A percentile compares a stretch with the other conserved stretches of the same genome.
Evolutionary conservation across 2,888 invertebrate species (phyloP).

Genomic region (Drosophila prolongata): DNA sequence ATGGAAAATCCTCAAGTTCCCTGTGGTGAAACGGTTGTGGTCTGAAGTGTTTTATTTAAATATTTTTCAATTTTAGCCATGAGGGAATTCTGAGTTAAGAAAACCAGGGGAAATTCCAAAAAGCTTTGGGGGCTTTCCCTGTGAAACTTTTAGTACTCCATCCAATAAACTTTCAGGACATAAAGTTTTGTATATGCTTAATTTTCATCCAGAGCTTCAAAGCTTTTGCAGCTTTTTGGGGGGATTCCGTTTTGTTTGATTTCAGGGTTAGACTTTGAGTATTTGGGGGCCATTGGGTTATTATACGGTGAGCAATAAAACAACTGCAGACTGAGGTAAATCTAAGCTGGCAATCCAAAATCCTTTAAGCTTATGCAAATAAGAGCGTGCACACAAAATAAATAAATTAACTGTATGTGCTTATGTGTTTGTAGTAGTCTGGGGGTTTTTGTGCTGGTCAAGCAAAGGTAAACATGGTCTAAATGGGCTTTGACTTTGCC

Average conservation of each 20-base stretch:
- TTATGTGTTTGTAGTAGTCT: conserved; percentile 23
- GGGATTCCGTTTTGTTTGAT: not conserved
- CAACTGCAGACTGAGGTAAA: conserved; percentile 36
- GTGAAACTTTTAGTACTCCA: not conserved
- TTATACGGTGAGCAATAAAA: conserved; percentile 19
- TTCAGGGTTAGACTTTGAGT: conserved; percentile 17
- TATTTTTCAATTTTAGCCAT: conserved; percentile 19
- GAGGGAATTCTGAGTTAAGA: not conserved
- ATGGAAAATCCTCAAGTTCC: conserved; percentile 33
- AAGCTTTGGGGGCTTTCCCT: not conserved
- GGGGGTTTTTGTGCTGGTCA: conserved; percentile 32
- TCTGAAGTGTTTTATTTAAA: conserved; percentile 67
- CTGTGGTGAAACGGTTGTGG: conserved; percentile 69
- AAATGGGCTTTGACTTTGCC: conserved; percentile 39
- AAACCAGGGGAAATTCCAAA: not conserved
- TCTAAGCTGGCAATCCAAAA: conserved; percentile 30
- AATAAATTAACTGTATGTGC: conserved; percentile 36
- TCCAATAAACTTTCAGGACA: not conserved
- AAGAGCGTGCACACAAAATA: conserved; percentile 38
- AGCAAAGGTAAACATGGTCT: conserved; percentile 36
- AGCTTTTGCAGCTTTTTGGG: conserved; percentile 11
- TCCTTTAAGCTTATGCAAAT: conserved; percentile 44
- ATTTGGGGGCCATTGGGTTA: conserved; percentile 21
- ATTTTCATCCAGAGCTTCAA: conserved; percentile 4
- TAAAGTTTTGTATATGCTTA: not conserved